phyloP scores from a whole-genome alignment of 2,888 invertebrate species.

The Siphonodentalium dalli region DNA sequence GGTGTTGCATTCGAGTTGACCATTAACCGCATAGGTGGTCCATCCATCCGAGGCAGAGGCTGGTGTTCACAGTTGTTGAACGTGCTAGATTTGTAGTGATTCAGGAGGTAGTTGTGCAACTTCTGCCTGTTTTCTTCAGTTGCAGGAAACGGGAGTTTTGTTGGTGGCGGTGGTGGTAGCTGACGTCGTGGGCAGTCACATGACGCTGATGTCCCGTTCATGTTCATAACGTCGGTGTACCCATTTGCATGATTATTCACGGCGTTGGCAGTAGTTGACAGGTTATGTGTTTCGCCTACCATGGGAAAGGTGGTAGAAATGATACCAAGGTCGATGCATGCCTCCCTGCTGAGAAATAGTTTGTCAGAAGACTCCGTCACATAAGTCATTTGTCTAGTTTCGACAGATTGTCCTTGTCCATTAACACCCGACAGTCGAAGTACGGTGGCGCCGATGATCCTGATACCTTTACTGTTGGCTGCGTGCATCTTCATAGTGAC shows the following conservation, averaged over 20 bases:
- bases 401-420: constrained; percentile 7
- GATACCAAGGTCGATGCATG: constrained; percentile 35
- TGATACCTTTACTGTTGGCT: constrained; percentile 36
- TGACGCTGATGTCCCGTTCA: constrained; percentile 1
- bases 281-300: constrained; percentile 12
- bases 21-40: constrained; percentile 36
- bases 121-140: constrained; percentile 25
- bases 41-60: constrained; percentile 29
- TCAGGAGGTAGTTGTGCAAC: constrained; percentile 30
- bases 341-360: constrained; percentile 39
- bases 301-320: constrained; percentile 31
- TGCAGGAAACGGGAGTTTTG: constrained; percentile 30
- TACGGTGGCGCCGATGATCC: constrained; percentile 38
- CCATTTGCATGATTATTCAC: no score
- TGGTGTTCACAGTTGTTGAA: constrained; percentile 47
- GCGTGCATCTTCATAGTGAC: no score
- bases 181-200: constrained; percentile 17
- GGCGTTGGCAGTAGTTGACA: no score
- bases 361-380: constrained; percentile 37
- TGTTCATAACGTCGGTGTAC: neutral
- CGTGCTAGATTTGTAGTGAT: constrained; percentile 37
- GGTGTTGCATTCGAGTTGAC: constrained; percentile 35
- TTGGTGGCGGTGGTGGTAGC: constrained; percentile 26
- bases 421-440: constrained; percentile 29
- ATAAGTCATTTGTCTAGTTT: constrained; percentile 41